Percentiles rank a stretch among this genome's conserved stretches.
Evolutionary conservation across 2,113 vertebrate genomes (phyloP).

Genomic region (Lichenostomus cassidix): DNA sequence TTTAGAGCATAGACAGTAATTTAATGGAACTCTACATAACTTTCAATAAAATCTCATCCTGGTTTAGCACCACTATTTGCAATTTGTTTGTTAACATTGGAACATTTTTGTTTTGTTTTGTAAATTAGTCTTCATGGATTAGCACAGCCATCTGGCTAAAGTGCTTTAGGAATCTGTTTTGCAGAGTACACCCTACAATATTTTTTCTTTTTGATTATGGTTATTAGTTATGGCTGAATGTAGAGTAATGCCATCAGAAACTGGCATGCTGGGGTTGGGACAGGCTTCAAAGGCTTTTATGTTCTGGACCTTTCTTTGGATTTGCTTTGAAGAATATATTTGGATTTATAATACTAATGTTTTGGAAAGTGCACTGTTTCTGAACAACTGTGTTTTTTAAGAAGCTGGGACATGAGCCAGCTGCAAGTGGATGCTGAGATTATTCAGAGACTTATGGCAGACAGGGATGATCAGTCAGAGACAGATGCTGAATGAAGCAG

Average conservation of each 20-base stretch:
- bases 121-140: conserved; percentile 21
- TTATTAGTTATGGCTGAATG: neutral
- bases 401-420: neutral
- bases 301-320: neutral
- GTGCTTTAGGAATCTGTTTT: neutral
- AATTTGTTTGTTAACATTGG: conserved; percentile 17
- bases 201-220: neutral
- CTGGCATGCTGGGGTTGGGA: neutral
- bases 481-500: conserved; percentile 13
- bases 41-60: neutral
- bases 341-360: neutral
- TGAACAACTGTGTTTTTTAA: neutral
- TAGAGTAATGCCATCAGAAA: neutral
- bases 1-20: neutral
- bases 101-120: conserved; percentile 23
- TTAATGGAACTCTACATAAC: neutral
- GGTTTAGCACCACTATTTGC: neutral
- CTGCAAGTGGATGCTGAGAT: conserved; percentile 9
- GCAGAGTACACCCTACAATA: neutral
- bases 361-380: neutral
- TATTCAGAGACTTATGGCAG: conserved; percentile 15
- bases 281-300: neutral
- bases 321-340: neutral
- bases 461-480: neutral
- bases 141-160: conserved; percentile 37